Conservation (phyloP, 2,113 vertebrate genomes). For the Nanorana parkeri region DNA sequence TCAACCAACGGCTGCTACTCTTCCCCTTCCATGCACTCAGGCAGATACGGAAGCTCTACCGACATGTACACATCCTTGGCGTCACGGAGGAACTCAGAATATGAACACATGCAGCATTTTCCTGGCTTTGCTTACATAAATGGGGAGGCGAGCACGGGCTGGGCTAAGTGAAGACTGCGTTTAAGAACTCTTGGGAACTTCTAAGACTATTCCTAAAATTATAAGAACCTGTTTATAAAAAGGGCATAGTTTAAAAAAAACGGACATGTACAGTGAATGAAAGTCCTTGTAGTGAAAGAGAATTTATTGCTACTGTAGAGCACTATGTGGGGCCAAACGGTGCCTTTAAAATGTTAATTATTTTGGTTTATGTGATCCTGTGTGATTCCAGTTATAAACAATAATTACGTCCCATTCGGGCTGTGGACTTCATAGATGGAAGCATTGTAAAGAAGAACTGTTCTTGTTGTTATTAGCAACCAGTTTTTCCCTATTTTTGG, state of each 20-base stretch:
- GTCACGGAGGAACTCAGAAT: conserved; percentile 94
- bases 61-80: conserved; percentile 92
- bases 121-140: conserved; percentile 98
- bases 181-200: conserved; percentile 74
- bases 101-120: conserved; percentile 98
- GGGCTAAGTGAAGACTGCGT: conserved; percentile 91
- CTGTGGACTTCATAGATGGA: background rate
- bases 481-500: too few relatives aligned
- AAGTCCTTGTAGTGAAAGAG: conserved; percentile 22
- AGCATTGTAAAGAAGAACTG: too few relatives aligned
- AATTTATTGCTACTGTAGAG: conserved; percentile 50
- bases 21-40: conserved; percentile 90
- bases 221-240: conserved; percentile 40
- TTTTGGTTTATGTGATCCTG: conserved; percentile 12
- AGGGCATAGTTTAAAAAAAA: conserved; percentile 47
- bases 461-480: too few relatives aligned
- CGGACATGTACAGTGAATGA: conserved; percentile 31
- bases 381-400: conserved; percentile 19
- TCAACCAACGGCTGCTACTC: conserved; percentile 91
- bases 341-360: conserved; percentile 48
- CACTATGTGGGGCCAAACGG: conserved; percentile 30
- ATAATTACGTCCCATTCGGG: conserved; percentile 22
- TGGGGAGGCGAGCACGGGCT: conserved; percentile 94
- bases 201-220: conserved; percentile 67
- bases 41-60: conserved; percentile 87